These are phyloP conservation scores for Xiphorhynchus erythropygius DNA, from an alignment of 2,797 vertebrate species.

Conservation along the genomic window DNA sequence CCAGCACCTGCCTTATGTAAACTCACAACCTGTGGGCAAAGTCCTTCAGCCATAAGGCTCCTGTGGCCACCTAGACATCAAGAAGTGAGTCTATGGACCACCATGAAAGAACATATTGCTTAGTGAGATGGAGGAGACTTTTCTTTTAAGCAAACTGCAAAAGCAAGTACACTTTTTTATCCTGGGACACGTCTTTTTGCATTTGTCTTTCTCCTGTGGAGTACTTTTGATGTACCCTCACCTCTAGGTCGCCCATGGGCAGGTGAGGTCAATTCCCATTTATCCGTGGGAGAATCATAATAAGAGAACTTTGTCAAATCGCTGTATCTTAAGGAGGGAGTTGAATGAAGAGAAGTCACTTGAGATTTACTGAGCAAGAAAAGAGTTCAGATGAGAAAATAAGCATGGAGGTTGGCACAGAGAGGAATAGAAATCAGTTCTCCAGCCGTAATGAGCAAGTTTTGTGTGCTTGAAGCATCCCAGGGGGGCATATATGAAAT, in stretches of 20 bases:
- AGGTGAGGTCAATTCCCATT: background rate
- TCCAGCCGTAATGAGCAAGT: background rate
- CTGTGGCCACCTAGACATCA: background rate
- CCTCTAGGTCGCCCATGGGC: background rate
- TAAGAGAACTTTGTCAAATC: background rate
- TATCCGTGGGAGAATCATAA: background rate
- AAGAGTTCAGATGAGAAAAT: background rate
- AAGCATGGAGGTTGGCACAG: background rate
- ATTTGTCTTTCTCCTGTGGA: background rate
- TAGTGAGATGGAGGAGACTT: background rate
- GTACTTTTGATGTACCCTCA: background rate
- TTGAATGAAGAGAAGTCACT: background rate
- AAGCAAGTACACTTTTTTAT: background rate
- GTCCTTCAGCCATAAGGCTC: background rate
- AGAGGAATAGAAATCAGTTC: background rate
- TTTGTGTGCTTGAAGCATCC: background rate
- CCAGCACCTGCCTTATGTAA: slow-evolving; percentile 32
- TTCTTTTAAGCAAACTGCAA: background rate
- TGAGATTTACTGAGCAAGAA: slow-evolving; percentile 2
- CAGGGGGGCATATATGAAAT: background rate
- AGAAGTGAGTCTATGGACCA: background rate
- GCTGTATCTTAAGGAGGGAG: background rate
- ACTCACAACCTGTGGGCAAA: background rate
- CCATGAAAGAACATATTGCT: background rate
- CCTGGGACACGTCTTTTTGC: background rate